Evolutionary conservation across 1,140 invertebrate genomes (phyloP).

Genomic region (Leptoteleia sp.): DNA sequence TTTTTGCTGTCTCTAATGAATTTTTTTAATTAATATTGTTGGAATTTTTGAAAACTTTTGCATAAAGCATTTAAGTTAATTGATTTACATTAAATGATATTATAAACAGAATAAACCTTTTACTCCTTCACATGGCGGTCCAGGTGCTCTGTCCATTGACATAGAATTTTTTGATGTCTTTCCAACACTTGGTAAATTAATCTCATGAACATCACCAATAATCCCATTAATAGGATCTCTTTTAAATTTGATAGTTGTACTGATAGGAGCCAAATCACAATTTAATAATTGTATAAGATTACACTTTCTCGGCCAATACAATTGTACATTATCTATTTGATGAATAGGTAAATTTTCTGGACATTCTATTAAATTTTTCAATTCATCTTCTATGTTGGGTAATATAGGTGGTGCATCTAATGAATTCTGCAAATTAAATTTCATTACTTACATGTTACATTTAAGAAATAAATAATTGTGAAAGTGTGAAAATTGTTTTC

Average conservation of each 20-base stretch:
- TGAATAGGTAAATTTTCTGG: constrained; percentile 85
- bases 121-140: constrained; percentile 83
- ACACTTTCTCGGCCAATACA: constrained; percentile 82
- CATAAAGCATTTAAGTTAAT: too few relatives aligned
- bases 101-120: constrained; percentile 71
- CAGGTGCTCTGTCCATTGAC: constrained; percentile 86
- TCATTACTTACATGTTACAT: too few relatives aligned
- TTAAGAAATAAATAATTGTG: too few relatives aligned
- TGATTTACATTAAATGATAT: too few relatives aligned
- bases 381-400: constrained; percentile 81
- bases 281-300: constrained; percentile 81
- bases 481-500: too few relatives aligned
- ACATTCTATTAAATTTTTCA: constrained; percentile 83
- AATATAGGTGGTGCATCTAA: constrained; percentile 83
- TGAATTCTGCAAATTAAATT: too few relatives aligned
- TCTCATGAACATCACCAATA: constrained; percentile 86
- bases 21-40: too few relatives aligned
- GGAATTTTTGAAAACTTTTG: too few relatives aligned
- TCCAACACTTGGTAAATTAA: constrained; percentile 83
- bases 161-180: constrained; percentile 88
- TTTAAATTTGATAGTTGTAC: constrained; percentile 83
- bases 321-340: constrained; percentile 82
- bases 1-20: too few relatives aligned
- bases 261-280: constrained; percentile 79
- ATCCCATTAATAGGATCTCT: constrained; percentile 87